Percentiles rank a stretch among this genome's conserved stretches.
Evolutionary conservation across 1,140 invertebrate species (phyloP).

Genomic region (Meloidogyne exigua): DNA sequence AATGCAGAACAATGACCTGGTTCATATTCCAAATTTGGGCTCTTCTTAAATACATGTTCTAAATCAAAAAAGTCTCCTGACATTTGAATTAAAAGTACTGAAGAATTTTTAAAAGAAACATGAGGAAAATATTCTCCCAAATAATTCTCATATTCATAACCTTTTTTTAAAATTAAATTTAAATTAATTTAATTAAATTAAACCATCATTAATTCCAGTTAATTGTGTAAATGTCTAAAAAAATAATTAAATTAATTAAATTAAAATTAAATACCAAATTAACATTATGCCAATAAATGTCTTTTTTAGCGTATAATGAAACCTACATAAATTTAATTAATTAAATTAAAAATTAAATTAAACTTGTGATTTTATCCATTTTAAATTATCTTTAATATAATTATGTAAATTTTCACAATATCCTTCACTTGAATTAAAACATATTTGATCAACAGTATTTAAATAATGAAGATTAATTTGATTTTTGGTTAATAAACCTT

Average conservation of each 20-base stretch:
- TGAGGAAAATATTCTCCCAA: constrained; percentile 19
- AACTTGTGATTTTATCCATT: not conserved
- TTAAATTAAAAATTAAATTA: not conserved
- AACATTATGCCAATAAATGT: not conserved
- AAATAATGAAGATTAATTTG: constrained; percentile 59
- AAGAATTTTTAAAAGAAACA: constrained; percentile 52
- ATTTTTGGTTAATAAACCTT: constrained; percentile 52
- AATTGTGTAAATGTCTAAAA: not conserved
- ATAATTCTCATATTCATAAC: not conserved
- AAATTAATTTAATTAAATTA: not conserved
- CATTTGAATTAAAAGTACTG: constrained; percentile 55
- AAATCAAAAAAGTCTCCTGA: constrained; percentile 60
- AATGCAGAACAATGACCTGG: constrained; percentile 59
- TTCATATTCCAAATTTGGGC: constrained; percentile 50
- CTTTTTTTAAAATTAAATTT: not conserved
- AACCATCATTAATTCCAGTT: constrained; percentile 5
- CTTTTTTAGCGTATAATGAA: not conserved
- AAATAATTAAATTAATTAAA: not conserved
- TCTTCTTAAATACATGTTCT: constrained; percentile 55
- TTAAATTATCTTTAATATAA: not conserved
- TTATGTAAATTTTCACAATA: constrained; percentile 44
- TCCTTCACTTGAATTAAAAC: constrained; percentile 35
- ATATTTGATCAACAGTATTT: constrained; percentile 53
- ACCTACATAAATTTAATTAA: not conserved
- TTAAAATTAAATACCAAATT: not conserved